Evolutionary conservation across 92 coral and sea anemone genomes (phyloP), one percentile per base, ranked within the genome.

Genomic region (Umimayanthus chanpuru): DNA sequence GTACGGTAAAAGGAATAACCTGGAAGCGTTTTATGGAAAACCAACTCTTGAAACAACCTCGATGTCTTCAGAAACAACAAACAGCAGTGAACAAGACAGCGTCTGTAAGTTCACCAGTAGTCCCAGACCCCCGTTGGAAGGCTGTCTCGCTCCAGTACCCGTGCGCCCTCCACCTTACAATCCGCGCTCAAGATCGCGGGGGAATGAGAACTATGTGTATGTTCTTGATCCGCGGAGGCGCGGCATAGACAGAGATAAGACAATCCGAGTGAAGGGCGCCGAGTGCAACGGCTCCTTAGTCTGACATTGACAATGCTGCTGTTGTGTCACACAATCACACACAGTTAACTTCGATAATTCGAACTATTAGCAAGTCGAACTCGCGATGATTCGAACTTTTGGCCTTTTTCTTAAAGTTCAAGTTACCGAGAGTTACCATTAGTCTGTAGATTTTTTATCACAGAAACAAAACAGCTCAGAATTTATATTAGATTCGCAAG

Each of bases 21-120:
- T 97, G 64, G 99, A 95, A 72, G 94, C 94, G 85, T 95, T 91
- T 88, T 97, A 97, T 84, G 99, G 99, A 4, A 93, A 94, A 78
- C 99, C 99, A 4, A 97, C 99, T 8, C 97, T 97, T 64, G 99
- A 97, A 85, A 95, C 99, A 43, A 94, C 96, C 26, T 97, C 99
- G 40, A 91, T 93, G 61, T 97, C 99, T 15, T 96, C 98, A 56
- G 96, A 94, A 80, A 93, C 98, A 68, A 97, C 99, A 38, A 93
- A 96, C 81, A 95, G 96, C 85, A 97, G 99, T 79, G 99, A 97
- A 25, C 98, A 95, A 76, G 99, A 97, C 87, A 98, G 99, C 20
- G 94, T 97, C 38, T 95, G 99, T 91, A 96, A 97, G 90, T 97
- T 97, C 86, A 86, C 95, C 32, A 92, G 96, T 67, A 95, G 98